Conservation (phyloP, 2,797 vertebrate genomes). For the Eutrigla gurnardus region DNA sequence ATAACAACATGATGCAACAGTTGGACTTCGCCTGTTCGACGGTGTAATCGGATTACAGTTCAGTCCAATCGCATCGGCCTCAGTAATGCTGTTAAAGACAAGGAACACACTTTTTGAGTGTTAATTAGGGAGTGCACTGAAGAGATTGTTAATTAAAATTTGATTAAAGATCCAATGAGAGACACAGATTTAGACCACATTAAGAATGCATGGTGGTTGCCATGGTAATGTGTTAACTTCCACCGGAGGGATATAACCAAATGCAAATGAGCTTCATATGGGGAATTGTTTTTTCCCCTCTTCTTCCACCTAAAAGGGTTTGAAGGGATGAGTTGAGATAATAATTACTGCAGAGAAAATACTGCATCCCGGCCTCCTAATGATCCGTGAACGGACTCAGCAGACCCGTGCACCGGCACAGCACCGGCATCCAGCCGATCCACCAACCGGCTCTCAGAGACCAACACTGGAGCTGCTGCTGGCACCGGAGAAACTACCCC, state of each 20-base stretch:
- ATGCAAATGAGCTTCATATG: constrained; percentile 57
- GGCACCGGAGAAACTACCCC: neutral
- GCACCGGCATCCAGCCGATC: no score
- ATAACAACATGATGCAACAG: constrained; percentile 17
- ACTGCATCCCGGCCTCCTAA: neutral
- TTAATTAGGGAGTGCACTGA: constrained; percentile 57
- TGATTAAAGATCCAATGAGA: constrained; percentile 66
- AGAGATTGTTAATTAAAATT: constrained; percentile 68
- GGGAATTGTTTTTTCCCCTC: neutral
- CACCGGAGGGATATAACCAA: constrained; percentile 54
- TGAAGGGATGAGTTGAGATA: constrained; percentile 26
- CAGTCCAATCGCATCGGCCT: constrained; percentile 25
- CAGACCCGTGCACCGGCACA: no score
- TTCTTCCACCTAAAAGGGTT: constrained; percentile 18
- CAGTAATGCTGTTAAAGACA: constrained; percentile 19
- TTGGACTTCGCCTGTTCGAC: constrained; percentile 6
- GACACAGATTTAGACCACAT: constrained; percentile 61
- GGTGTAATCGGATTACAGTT: constrained; percentile 38
- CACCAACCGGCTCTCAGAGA: no score
- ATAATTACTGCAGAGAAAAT: constrained; percentile 17
- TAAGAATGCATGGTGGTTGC: constrained; percentile 64
- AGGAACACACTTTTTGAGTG: constrained; percentile 30
- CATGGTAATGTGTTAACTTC: constrained; percentile 61
- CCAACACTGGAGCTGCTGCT: neutral
- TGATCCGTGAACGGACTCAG: neutral